Conservation (phyloP, 2,113 vertebrate genomes). For the Apodemus speciosus region DNA sequence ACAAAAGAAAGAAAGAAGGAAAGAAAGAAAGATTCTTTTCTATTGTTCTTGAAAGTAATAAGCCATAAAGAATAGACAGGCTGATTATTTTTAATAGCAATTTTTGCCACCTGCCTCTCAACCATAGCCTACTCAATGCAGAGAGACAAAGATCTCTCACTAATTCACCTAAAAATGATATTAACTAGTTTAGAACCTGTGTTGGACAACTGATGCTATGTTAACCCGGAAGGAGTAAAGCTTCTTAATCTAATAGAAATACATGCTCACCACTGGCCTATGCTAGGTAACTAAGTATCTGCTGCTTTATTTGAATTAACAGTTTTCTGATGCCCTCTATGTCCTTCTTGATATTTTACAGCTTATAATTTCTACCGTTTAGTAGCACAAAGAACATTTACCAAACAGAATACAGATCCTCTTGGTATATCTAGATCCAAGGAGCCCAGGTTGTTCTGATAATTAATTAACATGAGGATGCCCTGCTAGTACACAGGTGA, state of each 20-base stretch:
- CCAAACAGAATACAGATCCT: neutral
- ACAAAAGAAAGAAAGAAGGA: neutral
- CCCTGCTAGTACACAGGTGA: neutral
- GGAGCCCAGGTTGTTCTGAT: neutral
- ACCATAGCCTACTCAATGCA: neutral
- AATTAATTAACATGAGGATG: neutral
- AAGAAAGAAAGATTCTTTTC: neutral
- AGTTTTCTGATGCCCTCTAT: neutral
- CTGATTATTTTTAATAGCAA: neutral
- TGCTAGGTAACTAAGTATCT: neutral
- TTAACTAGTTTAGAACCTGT: neutral
- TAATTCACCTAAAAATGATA: constrained; percentile 51
- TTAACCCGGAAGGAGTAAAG: constrained; percentile 11
- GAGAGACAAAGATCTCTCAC: neutral
- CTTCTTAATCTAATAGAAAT: constrained; percentile 51
- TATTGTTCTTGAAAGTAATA: neutral
- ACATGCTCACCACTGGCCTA: neutral
- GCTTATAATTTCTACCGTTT: neutral
- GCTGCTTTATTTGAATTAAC: neutral
- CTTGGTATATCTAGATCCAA: neutral
- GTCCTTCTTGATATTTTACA: neutral
- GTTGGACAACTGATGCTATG: constrained; percentile 19
- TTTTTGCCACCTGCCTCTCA: neutral
- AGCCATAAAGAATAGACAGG: neutral
- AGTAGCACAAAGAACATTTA: neutral